Evolutionary conservation across 2,888 invertebrate genomes (phyloP), one percentile per base, ranked within the genome.

Genomic region (Matsumyia berberina): DNA sequence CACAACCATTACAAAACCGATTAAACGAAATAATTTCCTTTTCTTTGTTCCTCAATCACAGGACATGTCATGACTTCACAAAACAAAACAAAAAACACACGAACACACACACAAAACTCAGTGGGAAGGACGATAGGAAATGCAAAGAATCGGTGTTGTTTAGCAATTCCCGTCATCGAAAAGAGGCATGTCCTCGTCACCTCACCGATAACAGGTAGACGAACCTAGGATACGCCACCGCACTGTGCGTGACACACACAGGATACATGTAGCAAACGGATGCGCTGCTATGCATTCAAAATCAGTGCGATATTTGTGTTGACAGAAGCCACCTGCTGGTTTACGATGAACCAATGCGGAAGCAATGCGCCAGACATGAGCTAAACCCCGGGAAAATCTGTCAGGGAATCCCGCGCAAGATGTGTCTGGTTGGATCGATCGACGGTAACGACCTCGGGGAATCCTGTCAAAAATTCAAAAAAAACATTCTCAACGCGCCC

Each of bases 1-100:
- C 73, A 69, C 74, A 73, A 55, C 79, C 79, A 70, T 74, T 42
- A 70, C 35, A 69, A 78, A 79, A 69, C 79, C 83, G 79, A 85
- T 85, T 85, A 85, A 74, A 79, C 69, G 58, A 74, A 74, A 85
- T 83, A 85, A 85, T 85, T 74, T 85, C 58, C 83, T 79, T 62
- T 53, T 49, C 42, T 64, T 74, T 85, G 57, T 79, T 74, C 79
- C 37, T 62, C 69, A 74, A 85, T 79, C 79, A 85, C 73, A 78
- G 78, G 73, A 83, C 78, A 69, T 57, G 83, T 85, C 73, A 79
- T 79, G 79, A 83, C 66, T 74, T 69, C 57, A 70, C 70, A 55
- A 51, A 31, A 42, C 67, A 58, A 60, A 58, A 60, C 46, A 64
- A 58, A 74, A 51, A 76, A 17, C 44, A 49, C 60, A n/a, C 24